A percentile compares a stretch with the other conserved stretches of the same genome.
phyloP scores from a whole-genome alignment of 1,140 invertebrate genomes.

The Drosophila subpulchrella region DNA sequence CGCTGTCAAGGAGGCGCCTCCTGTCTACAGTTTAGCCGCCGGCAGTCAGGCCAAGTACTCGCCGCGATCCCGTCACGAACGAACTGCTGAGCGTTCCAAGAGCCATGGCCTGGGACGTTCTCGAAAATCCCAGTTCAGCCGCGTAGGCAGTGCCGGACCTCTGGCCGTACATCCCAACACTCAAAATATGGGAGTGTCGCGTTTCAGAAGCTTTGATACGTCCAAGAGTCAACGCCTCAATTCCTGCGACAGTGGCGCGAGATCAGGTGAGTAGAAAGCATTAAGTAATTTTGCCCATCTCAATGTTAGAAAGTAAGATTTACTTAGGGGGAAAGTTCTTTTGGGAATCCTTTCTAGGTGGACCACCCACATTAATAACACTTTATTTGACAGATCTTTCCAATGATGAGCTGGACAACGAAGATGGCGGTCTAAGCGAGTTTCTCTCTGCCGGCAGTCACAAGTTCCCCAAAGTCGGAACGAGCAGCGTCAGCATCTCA shows the following conservation, averaged over 20 bases:
- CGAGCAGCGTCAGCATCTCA: slow-evolving; percentile 54
- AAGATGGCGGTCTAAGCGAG: slow-evolving; percentile 70
- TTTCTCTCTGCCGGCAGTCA: slow-evolving; percentile 71
- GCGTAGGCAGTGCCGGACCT: slow-evolving; percentile 45
- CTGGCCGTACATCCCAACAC: slow-evolving; percentile 18
- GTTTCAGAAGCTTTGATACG: slow-evolving; percentile 82
- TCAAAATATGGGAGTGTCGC: slow-evolving; percentile 54
- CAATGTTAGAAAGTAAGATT: neutral
- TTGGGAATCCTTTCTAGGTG: neutral
- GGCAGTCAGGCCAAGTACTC: slow-evolving; percentile 58
- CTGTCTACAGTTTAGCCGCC: slow-evolving; percentile 60
- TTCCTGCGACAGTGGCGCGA: slow-evolving; percentile 83
- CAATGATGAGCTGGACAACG: slow-evolving; percentile 82
- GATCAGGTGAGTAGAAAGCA: slow-evolving; percentile 72
- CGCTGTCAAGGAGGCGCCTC: slow-evolving; percentile 77
- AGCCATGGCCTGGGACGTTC: slow-evolving; percentile 70
- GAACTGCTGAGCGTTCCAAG: slow-evolving; percentile 74
- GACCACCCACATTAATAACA: neutral
- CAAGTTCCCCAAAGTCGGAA: slow-evolving; percentile 54
- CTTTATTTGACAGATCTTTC: slow-evolving; percentile 69
- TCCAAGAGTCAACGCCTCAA: slow-evolving; percentile 77
- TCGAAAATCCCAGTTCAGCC: slow-evolving; percentile 75
- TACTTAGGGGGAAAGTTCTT: neutral
- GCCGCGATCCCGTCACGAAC: slow-evolving; percentile 63
- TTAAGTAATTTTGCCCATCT: neutral